A percentile compares a stretch with the other conserved stretches of the same genome.
These are phyloP conservation scores for Syrista parreyssii DNA, from an alignment of 2,888 invertebrate genomes.

Conservation along the genomic window DNA sequence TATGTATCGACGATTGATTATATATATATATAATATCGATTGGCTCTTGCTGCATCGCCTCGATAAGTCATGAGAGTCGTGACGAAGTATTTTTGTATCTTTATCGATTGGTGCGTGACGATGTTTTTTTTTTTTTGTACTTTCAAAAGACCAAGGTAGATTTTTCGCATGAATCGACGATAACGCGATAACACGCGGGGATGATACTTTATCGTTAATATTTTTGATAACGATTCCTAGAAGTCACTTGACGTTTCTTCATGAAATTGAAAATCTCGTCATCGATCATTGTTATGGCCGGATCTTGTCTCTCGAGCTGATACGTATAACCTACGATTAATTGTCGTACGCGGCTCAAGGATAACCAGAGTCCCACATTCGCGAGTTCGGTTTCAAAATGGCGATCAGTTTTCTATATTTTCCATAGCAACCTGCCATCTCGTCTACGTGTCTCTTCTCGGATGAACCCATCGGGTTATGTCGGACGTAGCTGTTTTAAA, in stretches of 20 bases:
- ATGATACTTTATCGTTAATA: neutral
- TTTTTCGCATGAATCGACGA: too few species aligned
- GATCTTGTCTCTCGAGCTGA: constrained; percentile 10
- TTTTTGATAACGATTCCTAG: neutral
- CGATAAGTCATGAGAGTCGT: too few species aligned
- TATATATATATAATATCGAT: too few species aligned
- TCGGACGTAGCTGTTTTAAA: neutral
- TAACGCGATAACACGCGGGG: too few species aligned
- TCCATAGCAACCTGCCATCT: neutral
- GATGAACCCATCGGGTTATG: neutral
- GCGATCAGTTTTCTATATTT: constrained; percentile 15
- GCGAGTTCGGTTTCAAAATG: constrained; percentile 1
- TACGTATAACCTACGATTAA: constrained; percentile 15
- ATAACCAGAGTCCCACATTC: constrained; percentile 34
- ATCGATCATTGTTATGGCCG: neutral
- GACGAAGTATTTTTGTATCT: too few species aligned
- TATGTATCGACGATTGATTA: too few species aligned
- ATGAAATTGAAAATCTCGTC: neutral
- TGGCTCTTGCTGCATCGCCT: too few species aligned
- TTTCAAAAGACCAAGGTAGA: too few species aligned
- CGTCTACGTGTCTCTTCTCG: constrained; percentile 1
- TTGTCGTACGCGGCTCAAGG: constrained; percentile 26
- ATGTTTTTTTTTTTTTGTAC: too few species aligned
- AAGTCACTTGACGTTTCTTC: neutral
- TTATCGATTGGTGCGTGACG: too few species aligned